A percentile compares a stretch with the other conserved stretches of the same genome.
Conservation (phyloP, 2,888 invertebrate genomes). For the Teinopalpus imperialis region DNA sequence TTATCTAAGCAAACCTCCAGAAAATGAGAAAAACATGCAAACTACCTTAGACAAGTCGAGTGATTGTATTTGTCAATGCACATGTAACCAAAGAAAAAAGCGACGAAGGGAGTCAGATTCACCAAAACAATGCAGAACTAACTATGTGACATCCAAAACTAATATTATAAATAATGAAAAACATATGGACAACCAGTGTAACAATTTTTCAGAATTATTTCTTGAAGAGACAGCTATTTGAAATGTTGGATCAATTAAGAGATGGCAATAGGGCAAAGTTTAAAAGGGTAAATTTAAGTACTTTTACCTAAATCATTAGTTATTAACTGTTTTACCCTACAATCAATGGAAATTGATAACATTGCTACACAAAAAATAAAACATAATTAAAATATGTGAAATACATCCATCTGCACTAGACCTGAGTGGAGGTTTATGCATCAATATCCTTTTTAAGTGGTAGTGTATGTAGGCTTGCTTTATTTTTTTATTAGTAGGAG, state of each 20-base stretch:
- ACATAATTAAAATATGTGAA: too few species aligned
- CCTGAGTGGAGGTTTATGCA: too few species aligned
- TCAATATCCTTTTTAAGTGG: too few species aligned
- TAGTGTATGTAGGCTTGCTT: too few species aligned
- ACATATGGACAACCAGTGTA: slow-evolving; percentile 10
- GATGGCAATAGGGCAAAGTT: slow-evolving; percentile 62
- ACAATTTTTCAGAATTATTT: slow-evolving; percentile 43
- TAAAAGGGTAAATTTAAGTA: slow-evolving; percentile 46
- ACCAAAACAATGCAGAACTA: slow-evolving; percentile 27
- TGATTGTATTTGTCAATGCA: slow-evolving; percentile 56
- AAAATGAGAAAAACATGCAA: slow-evolving; percentile 62
- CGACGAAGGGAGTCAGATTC: slow-evolving; percentile 39
- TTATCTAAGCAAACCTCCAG: slow-evolving; percentile 52
- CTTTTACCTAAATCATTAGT: slow-evolving; percentile 1
- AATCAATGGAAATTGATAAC: too few species aligned
- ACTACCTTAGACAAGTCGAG: slow-evolving; percentile 36
- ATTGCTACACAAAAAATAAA: too few species aligned
- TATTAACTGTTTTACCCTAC: too few species aligned
- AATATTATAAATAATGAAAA: slow-evolving; percentile 16
- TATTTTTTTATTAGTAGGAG: too few species aligned
- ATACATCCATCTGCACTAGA: too few species aligned
- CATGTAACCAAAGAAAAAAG: slow-evolving; percentile 50
- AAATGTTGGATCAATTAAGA: slow-evolving; percentile 64
- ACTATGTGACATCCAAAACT: slow-evolving; percentile 9
- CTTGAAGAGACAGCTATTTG: slow-evolving; percentile 59